Evolutionary conservation across 2,888 invertebrate species (phyloP), one percentile per base, ranked within the genome.

Genomic region (Alloscopus bannaensis): DNA sequence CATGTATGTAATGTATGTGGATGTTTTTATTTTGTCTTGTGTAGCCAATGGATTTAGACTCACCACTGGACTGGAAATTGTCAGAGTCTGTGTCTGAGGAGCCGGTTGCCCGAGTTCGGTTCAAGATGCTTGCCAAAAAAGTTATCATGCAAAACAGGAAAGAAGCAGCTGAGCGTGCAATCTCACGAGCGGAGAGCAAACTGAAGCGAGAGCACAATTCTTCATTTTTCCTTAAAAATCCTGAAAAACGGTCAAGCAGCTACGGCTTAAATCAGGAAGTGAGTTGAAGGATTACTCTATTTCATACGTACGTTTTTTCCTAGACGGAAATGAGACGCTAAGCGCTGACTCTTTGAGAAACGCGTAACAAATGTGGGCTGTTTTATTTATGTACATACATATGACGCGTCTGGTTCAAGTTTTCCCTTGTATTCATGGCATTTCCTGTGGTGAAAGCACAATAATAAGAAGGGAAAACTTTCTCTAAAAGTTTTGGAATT

Each of bases 101-200:
- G 59, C 70, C 78, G 2, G 52, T 64, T 18, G 76, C 50, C 16
- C 45, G 59, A 29, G 73, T 68, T 24, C 59, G 80, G 28, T 83
- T 86, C 68, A 83, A 79, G 64, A 36, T 73, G 45, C 62, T 81
- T 40, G 82, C 80, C 18, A 82, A 71, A 47, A 84, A 84, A 80
- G 84, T 85, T 31, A 86, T 84, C 40, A 71, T 85, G 66, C 81
- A 84, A 60, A 84, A 86, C 69, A 72, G 84, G 59, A 85, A 84
- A 59, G 82, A 84, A 22, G 71, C 84, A n/a, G 83, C 83, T 26
- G 84, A 84, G 55, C 72, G 72, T 55, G 81, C 83, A 20, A 84
- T 85, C 64, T 75, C 77, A n/a, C 60, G 80, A 69, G 82, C 84
- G 26, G 80, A 83, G 26, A 73, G 73, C 45, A 75, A 78, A 45